Evolutionary conservation across 2,113 vertebrate genomes (phyloP).

Genomic region (Antigone vipio): DNA sequence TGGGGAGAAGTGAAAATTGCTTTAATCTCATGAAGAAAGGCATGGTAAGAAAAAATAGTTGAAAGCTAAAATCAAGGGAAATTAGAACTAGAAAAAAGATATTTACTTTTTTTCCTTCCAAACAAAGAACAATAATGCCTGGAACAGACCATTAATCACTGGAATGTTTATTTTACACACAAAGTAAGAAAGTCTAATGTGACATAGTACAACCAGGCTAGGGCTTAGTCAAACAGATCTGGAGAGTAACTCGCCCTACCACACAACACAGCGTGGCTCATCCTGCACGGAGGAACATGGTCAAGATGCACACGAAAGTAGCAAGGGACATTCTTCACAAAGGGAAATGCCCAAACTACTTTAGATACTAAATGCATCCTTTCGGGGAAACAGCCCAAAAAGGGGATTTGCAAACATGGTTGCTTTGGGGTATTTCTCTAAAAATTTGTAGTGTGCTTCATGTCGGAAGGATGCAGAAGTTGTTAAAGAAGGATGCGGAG

Average conservation of each 20-base stretch:
- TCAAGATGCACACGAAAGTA: not conserved
- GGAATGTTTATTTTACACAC: not conserved
- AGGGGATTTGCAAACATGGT: accelerated
- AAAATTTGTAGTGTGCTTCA: accelerated
- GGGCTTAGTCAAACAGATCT: not conserved
- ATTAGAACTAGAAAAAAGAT: not conserved
- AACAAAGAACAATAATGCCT: not conserved
- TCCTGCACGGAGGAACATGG: not conserved
- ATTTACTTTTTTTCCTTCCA: not conserved
- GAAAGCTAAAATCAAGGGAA: not conserved
- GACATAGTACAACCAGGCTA: not conserved
- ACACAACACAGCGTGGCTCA: accelerated
- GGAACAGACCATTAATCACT: not conserved
- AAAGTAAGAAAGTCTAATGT: not conserved
- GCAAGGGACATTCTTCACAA: accelerated
- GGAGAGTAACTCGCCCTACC: not conserved
- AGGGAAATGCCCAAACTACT: not conserved
- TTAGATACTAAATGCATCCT: not conserved
- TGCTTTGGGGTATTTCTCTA: not conserved
- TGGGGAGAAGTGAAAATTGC: not conserved
- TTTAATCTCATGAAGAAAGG: not conserved
- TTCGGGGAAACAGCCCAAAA: not conserved
- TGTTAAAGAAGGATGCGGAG: accelerated
- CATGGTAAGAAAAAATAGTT: not conserved
- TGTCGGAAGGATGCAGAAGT: accelerated